Evolutionary conservation across 2,888 invertebrate genomes (phyloP).

Genomic region (Drosophila multiciliata): DNA sequence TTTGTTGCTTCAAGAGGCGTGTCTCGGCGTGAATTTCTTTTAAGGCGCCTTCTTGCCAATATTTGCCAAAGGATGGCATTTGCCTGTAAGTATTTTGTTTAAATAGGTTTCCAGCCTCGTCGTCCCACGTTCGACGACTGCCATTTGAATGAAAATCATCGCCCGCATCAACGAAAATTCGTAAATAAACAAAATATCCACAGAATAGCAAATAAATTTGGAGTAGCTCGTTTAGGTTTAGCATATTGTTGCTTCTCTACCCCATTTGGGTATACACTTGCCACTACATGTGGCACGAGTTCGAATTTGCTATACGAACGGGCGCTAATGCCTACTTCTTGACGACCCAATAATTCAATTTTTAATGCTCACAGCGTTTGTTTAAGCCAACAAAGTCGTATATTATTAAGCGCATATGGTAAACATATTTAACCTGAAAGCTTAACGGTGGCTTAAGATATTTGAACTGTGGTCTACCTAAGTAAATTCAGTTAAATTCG

Average conservation of each 20-base stretch:
- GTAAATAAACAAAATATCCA: conserved; percentile 77
- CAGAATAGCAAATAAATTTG: conserved; percentile 72
- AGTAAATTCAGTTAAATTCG: not conserved
- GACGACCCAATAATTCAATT: conserved; percentile 53
- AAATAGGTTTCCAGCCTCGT: conserved; percentile 65
- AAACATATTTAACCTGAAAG: conserved; percentile 43
- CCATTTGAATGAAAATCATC: conserved; percentile 58
- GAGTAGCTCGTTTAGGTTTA: conserved; percentile 27
- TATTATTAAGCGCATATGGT: conserved; percentile 42
- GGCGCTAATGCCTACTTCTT: conserved; percentile 5
- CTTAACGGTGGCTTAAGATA: conserved; percentile 8
- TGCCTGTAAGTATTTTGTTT: conserved; percentile 75
- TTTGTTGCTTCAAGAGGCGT: conserved; percentile 20
- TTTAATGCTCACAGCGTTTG: conserved; percentile 33
- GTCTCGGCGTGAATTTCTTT: conserved; percentile 36
- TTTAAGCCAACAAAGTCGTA: conserved; percentile 39
- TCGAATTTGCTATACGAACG: not conserved
- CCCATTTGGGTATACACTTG: not conserved
- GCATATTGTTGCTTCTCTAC: conserved; percentile 19
- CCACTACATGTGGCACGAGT: conserved; percentile 22
- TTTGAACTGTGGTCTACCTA: conserved; percentile 3
- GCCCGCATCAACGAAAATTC: conserved; percentile 65
- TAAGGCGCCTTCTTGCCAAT: conserved; percentile 50
- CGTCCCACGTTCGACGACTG: conserved; percentile 38
- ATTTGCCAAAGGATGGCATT: conserved; percentile 75